Percentiles rank a stretch among this genome's conserved stretches.
phyloP scores from a whole-genome alignment of 2,888 invertebrate species.

The Protophormia terraenovae region DNA sequence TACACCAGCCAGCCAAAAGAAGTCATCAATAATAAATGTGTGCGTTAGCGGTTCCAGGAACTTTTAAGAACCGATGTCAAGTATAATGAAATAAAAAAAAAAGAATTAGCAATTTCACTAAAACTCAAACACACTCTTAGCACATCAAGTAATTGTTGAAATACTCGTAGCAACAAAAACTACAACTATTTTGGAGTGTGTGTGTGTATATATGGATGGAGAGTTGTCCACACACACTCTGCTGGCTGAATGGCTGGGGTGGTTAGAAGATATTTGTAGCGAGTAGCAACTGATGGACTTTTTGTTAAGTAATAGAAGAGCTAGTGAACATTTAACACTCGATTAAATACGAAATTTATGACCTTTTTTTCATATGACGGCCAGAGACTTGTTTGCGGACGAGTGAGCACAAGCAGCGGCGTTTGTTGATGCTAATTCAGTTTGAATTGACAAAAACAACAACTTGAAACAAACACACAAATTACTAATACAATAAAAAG shows the following conservation, averaged over 20 bases:
- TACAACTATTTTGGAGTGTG: not conserved
- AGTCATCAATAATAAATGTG: conserved; percentile 51
- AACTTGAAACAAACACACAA: conserved; percentile 1
- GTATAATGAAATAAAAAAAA: not conserved
- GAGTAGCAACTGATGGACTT: conserved; percentile 68
- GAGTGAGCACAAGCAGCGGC: conserved; percentile 48
- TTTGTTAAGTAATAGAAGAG: conserved; percentile 66
- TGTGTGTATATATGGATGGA: not conserved
- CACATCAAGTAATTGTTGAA: conserved; percentile 50
- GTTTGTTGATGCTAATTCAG: conserved; percentile 60
- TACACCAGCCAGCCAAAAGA: conserved; percentile 29
- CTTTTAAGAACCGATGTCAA: conserved; percentile 44
- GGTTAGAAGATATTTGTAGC: conserved; percentile 38
- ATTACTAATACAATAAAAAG: conserved; percentile 43
- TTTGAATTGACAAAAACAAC: conserved; percentile 54
- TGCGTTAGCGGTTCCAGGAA: conserved; percentile 43
- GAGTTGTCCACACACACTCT: not conserved
- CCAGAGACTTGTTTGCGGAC: conserved; percentile 40
- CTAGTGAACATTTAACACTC: conserved; percentile 74
- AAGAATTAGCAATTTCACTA: conserved; percentile 49
- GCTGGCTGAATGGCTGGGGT: conserved; percentile 16
- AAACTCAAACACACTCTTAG: conserved; percentile 22
- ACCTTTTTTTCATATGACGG: conserved; percentile 64
- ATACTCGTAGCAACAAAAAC: not conserved
- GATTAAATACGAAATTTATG: conserved; percentile 76